These are phyloP conservation scores for Craseonycteris thonglongyai DNA, from an alignment of 2,113 vertebrate genomes.

Conservation along the genomic window DNA sequence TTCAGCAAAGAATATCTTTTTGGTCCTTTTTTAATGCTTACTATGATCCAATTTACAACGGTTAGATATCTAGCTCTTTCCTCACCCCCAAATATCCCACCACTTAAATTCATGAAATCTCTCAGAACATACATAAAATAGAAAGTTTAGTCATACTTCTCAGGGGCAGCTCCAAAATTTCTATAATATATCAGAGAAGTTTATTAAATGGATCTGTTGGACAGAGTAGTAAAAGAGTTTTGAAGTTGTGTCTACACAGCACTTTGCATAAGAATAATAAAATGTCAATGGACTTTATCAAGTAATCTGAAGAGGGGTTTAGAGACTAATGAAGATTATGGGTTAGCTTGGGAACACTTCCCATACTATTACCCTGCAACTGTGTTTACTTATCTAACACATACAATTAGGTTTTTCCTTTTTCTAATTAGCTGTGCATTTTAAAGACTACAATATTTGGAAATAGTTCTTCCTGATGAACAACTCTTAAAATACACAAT, in stretches of 20 bases:
- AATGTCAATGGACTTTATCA: not conserved
- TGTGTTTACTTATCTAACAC: not conserved
- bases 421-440: not conserved
- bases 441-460: not conserved
- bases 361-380: not conserved
- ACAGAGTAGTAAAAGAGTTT: not conserved
- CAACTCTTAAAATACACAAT: not conserved
- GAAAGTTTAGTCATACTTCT: not conserved
- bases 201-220: not conserved
- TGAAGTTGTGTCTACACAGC: not conserved
- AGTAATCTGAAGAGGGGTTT: not conserved
- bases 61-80: not conserved
- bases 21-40: not conserved
- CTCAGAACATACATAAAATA: not conserved
- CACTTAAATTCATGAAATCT: not conserved
- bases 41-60: not conserved
- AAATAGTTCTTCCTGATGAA: slow-evolving; percentile 26
- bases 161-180: not conserved
- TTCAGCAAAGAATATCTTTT: not conserved
- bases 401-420: not conserved
- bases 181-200: not conserved
- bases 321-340: not conserved
- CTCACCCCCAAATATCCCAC: not conserved
- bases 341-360: not conserved
- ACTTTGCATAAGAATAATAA: not conserved